Percentiles rank a stretch among this genome's conserved stretches.
Conservation (phyloP, 1,140 invertebrate genomes). For the Cepaea nemoralis region DNA sequence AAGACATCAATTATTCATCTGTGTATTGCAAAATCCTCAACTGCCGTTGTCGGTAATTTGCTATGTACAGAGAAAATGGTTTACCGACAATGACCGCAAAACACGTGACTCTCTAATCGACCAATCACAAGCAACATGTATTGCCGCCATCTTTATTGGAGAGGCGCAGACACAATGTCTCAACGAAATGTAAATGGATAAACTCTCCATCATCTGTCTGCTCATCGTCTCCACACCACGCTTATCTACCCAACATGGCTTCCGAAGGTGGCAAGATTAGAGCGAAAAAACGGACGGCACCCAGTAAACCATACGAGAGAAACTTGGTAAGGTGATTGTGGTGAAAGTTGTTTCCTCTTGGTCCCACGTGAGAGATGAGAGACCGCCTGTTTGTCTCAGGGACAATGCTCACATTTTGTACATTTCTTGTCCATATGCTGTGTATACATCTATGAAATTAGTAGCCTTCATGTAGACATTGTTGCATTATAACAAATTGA, state of each 20-base stretch:
- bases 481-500: no score
- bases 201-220: not conserved
- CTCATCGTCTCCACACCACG: not conserved
- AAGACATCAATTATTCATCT: no score
- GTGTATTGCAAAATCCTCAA: not conserved
- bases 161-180: constrained; percentile 29
- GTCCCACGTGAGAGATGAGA: not conserved
- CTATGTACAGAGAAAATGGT: not conserved
- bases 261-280: constrained; percentile 31
- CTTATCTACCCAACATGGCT: constrained; percentile 21
- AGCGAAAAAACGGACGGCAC: not conserved
- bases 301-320: constrained; percentile 29
- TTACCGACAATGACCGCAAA: not conserved
- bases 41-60: not conserved
- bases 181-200: constrained; percentile 22
- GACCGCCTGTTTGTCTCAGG: no score
- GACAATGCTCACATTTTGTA: no score
- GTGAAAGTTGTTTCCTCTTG: not conserved
- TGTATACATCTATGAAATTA: no score
- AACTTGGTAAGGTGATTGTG: constrained; percentile 22
- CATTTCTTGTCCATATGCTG: no score
- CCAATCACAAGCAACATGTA: constrained; percentile 27
- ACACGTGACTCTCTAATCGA: constrained; percentile 36
- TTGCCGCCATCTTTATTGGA: constrained; percentile 37
- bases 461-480: no score